phyloP scores from a whole-genome alignment of 2,797 vertebrate species.

The Danio albolineatus region DNA sequence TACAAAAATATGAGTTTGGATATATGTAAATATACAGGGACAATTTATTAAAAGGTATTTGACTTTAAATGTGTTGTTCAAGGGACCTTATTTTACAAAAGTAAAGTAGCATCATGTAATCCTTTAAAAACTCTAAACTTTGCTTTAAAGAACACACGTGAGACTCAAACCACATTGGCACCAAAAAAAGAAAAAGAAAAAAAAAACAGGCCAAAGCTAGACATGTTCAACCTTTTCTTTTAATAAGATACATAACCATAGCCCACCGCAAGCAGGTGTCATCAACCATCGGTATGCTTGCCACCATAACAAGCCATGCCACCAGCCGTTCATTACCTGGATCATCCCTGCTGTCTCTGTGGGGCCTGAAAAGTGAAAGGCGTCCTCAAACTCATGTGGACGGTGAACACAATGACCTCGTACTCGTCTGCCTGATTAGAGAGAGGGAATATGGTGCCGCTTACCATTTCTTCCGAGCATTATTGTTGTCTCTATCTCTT shows the following conservation, averaged over 20 bases:
- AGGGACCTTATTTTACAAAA: too few species aligned
- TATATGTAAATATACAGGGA: too few species aligned
- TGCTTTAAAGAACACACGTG: neutral
- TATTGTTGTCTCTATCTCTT: constrained; percentile 59
- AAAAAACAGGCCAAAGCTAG: too few species aligned
- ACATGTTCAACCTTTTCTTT: neutral
- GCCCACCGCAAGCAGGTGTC: neutral
- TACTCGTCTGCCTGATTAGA: constrained; percentile 45
- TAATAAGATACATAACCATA: constrained; percentile 18
- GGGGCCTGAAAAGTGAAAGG: neutral
- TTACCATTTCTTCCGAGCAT: constrained; percentile 47
- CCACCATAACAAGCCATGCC: constrained; percentile 46
- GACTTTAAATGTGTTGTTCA: too few species aligned
- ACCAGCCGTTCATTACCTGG: constrained; percentile 46
- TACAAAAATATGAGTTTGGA: too few species aligned
- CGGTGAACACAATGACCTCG: constrained; percentile 49
- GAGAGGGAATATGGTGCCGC: constrained; percentile 49
- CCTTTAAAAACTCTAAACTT: too few species aligned
- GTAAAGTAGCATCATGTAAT: too few species aligned
- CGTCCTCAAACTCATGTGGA: constrained; percentile 30
- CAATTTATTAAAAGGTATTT: too few species aligned
- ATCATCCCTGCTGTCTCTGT: constrained; percentile 16
- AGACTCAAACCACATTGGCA: neutral
- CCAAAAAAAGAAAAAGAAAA: too few species aligned
- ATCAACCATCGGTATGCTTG: neutral